A percentile compares a stretch with the other conserved stretches of the same genome.
phyloP scores from a whole-genome alignment of 1,140 invertebrate species.

The Philaenus spumarius region DNA sequence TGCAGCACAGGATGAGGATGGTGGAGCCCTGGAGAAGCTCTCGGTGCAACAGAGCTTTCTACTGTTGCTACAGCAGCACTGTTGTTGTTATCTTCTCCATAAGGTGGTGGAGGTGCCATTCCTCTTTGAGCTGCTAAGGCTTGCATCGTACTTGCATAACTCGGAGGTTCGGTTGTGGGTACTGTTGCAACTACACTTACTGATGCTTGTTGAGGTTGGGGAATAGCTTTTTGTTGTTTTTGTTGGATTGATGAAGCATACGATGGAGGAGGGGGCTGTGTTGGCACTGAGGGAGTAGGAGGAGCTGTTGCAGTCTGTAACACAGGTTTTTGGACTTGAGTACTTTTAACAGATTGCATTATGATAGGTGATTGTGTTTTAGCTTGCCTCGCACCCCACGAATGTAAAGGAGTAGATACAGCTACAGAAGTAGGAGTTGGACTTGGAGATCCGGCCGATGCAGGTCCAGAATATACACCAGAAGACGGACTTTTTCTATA shows the following conservation, averaged over 20 bases:
- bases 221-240: slow-evolving; percentile 48
- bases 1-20: slow-evolving; percentile 48
- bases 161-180: slow-evolving; percentile 82
- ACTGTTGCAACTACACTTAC: slow-evolving; percentile 43
- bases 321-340: slow-evolving; percentile 88
- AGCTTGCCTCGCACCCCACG: slow-evolving; percentile 71
- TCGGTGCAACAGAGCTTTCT: slow-evolving; percentile 35
- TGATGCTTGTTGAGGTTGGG: slow-evolving; percentile 43
- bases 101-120: slow-evolving; percentile 22
- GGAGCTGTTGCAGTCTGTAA: slow-evolving; percentile 90
- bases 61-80: slow-evolving; percentile 35
- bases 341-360: slow-evolving; percentile 93
- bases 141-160: slow-evolving; percentile 87
- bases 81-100: slow-evolving; percentile 33
- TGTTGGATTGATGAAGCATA: slow-evolving; percentile 74
- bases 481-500: slow-evolving; percentile 70
- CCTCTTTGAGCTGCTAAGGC: slow-evolving; percentile 61
- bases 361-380: slow-evolving; percentile 87
- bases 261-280: slow-evolving; percentile 56
- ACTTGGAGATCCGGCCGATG: slow-evolving; percentile 72
- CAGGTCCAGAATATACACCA: slow-evolving; percentile 71
- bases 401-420: slow-evolving; percentile 63
- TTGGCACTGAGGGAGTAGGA: slow-evolving; percentile 53
- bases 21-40: slow-evolving; percentile 42
- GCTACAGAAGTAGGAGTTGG: slow-evolving; percentile 58